A percentile compares a stretch with the other conserved stretches of the same genome.
Evolutionary conservation across 2,888 invertebrate species (phyloP).

Genomic region (Zelleria hepariella): DNA sequence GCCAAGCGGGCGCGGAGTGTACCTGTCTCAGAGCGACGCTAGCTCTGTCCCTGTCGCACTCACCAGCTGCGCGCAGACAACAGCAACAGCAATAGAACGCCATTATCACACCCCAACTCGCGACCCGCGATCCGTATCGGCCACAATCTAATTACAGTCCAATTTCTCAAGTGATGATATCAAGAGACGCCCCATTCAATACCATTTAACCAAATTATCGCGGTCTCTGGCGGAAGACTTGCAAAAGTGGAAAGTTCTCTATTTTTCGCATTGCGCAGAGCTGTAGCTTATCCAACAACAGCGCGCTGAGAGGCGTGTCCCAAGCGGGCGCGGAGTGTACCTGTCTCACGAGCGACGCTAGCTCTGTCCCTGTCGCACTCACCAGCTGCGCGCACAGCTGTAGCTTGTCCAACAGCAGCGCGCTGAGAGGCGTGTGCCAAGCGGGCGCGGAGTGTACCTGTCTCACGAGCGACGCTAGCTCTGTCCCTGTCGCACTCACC

Average conservation of each 20-base stretch:
- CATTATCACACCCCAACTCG: background rate
- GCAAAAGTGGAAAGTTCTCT: no score
- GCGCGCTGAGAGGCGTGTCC: conserved; percentile 47
- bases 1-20: conserved; percentile 74
- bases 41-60: conserved; percentile 48
- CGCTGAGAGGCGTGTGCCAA: conserved; percentile 51
- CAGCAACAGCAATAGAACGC: no score
- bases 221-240: no score
- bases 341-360: conserved; percentile 81
- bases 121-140: background rate
- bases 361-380: conserved; percentile 22
- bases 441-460: conserved; percentile 77
- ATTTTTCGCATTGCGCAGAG: no score
- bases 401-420: conserved; percentile 53
- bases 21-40: conserved; percentile 82
- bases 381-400: conserved; percentile 60
- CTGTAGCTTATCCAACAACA: conserved; percentile 55
- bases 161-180: background rate
- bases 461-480: conserved; percentile 77
- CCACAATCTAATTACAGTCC: background rate
- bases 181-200: background rate
- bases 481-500: conserved; percentile 8
- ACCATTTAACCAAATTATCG: no score
- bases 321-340: conserved; percentile 76
- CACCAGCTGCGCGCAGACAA: conserved; percentile 57